Evolutionary conservation across 2,888 invertebrate genomes (phyloP).

Genomic region (Parasteatoda lunata): DNA sequence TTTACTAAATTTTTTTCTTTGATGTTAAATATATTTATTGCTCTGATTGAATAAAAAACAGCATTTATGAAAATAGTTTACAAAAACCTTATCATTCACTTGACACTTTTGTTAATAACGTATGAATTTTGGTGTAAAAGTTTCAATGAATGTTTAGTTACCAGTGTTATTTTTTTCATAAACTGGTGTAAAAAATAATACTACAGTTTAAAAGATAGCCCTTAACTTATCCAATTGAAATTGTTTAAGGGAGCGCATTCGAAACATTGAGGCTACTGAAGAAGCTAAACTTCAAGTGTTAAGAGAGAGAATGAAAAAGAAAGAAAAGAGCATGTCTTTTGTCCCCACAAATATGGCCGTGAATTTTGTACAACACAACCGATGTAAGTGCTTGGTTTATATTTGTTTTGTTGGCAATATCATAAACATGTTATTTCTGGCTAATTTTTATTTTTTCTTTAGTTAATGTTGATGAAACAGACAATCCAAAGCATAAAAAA

Average conservation of each 20-base stretch:
- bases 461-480: constrained; percentile 90
- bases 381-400: constrained; percentile 82
- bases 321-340: constrained; percentile 90
- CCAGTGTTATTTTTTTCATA: too few species aligned
- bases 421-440: not conserved
- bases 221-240: too few species aligned
- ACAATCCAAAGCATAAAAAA: constrained; percentile 77
- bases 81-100: too few species aligned
- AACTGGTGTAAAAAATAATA: too few species aligned
- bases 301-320: constrained; percentile 91
- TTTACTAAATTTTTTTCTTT: too few species aligned
- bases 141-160: too few species aligned
- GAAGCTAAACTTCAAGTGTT: constrained; percentile 95
- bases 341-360: constrained; percentile 99
- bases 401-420: not conserved
- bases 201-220: too few species aligned
- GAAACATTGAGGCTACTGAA: constrained; percentile 99
- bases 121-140: too few species aligned
- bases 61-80: too few species aligned
- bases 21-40: too few species aligned
- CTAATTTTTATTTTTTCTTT: constrained; percentile 1
- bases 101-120: too few species aligned
- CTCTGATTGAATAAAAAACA: too few species aligned
- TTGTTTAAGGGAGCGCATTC: constrained; percentile 87
- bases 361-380: constrained; percentile 97